Evolutionary conservation across 64 coral and sea anemone species (phyloP).

Genomic region (Montipora foliosa): DNA sequence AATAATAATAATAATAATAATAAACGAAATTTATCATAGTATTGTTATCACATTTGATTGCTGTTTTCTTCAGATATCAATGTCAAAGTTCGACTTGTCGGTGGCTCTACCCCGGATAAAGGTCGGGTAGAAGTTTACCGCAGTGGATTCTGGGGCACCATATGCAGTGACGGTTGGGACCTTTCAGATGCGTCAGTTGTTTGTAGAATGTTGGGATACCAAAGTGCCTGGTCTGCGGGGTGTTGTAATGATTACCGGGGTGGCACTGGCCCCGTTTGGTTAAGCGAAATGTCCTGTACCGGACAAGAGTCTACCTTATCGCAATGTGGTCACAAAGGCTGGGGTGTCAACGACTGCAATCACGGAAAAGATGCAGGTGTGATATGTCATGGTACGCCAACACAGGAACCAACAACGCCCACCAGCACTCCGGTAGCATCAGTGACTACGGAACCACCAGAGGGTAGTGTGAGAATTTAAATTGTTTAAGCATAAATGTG

Average conservation of each 20-base stretch:
- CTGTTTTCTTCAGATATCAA: conserved; percentile 7
- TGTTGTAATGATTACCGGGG: background rate
- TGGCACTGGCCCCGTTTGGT: conserved; percentile 57
- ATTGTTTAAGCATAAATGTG: too few species aligned
- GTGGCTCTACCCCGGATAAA: conserved; percentile 3
- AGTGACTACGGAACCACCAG: background rate
- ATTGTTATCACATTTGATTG: background rate
- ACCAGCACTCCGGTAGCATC: background rate
- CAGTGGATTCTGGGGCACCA: conserved; percentile 65
- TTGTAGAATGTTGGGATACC: conserved; percentile 63
- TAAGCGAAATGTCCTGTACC: conserved; percentile 43
- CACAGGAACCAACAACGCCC: background rate
- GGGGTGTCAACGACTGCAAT: conserved; percentile 40
- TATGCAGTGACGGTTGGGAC: conserved; percentile 59
- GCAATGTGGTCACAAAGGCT: conserved; percentile 51
- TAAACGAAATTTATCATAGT: background rate
- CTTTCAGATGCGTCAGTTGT: conserved; percentile 39
- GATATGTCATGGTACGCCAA: conserved; percentile 18
- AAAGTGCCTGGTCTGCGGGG: conserved; percentile 13
- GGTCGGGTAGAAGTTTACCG: conserved; percentile 68
- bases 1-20: too few species aligned
- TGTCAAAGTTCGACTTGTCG: conserved; percentile 11
- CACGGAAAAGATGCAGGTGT: conserved; percentile 65
- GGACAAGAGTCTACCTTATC: conserved; percentile 37
- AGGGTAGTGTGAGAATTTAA: too few species aligned